phyloP scores from a whole-genome alignment of 2,888 invertebrate species.

The Conistra vaccinii region DNA sequence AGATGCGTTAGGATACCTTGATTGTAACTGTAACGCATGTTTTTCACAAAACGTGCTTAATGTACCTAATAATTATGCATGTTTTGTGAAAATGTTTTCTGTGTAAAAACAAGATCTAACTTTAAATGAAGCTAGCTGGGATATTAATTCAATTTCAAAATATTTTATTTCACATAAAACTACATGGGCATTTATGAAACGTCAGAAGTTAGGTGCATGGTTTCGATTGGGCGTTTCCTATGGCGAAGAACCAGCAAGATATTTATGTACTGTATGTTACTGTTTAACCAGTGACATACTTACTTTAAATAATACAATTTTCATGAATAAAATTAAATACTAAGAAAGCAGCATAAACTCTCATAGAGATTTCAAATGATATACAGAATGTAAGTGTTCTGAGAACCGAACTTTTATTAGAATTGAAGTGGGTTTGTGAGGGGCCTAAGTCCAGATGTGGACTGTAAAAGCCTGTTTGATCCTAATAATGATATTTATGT shows the following conservation, averaged over 20 bases:
- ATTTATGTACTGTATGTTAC: too few relatives aligned
- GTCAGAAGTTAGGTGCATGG: too few relatives aligned
- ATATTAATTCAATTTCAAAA: too few relatives aligned
- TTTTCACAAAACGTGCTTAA: neutral
- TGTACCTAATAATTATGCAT: neutral
- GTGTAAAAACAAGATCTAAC: neutral
- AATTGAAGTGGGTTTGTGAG: neutral
- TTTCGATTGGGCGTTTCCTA: too few relatives aligned
- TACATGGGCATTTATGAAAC: too few relatives aligned
- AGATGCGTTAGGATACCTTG: constrained; percentile 5
- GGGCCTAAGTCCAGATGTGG: neutral
- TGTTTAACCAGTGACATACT: neutral
- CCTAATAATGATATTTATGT: constrained; percentile 2
- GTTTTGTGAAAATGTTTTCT: neutral
- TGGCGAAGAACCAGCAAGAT: too few relatives aligned
- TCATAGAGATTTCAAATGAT: neutral
- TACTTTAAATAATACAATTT: neutral
- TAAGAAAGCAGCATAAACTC: neutral
- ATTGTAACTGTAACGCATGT: neutral
- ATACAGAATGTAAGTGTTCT: neutral
- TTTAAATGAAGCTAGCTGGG: neutral
- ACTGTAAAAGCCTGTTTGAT: constrained; percentile 9
- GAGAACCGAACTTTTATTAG: neutral
- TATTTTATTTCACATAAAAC: too few relatives aligned
- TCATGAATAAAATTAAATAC: neutral